Conservation (phyloP, 1,140 invertebrate species). For the Habropoda laboriosa region DNA sequence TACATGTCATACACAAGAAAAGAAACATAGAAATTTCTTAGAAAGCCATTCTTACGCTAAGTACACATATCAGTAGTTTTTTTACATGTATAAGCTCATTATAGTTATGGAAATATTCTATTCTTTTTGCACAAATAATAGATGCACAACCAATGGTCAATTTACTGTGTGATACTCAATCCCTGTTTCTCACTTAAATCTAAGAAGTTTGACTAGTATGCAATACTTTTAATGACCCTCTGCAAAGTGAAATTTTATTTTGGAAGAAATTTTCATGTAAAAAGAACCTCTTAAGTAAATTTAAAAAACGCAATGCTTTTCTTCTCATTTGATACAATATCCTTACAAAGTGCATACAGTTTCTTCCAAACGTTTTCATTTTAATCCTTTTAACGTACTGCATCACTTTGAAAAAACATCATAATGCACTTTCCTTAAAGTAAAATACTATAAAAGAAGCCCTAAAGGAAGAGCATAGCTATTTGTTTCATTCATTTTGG, state of each 20-base stretch:
- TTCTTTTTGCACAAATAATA: constrained; percentile 57
- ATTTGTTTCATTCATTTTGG: constrained; percentile 29
- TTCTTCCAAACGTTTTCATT: constrained; percentile 1
- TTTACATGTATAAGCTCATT: constrained; percentile 82
- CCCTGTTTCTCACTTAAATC: constrained; percentile 73
- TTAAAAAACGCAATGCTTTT: background rate
- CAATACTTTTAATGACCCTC: constrained; percentile 61
- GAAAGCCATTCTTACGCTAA: constrained; percentile 77
- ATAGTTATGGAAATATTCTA: constrained; percentile 78
- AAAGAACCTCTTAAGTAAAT: background rate
- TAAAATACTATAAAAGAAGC: constrained; percentile 39
- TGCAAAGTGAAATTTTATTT: constrained; percentile 28
- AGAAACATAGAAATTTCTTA: constrained; percentile 60
- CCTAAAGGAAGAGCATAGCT: constrained; percentile 32
- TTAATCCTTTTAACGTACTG: background rate
- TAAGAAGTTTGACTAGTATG: constrained; percentile 77
- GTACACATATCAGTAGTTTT: constrained; percentile 80
- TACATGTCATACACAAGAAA: constrained; percentile 47
- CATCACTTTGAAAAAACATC: background rate
- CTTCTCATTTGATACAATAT: background rate
- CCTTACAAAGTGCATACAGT: background rate
- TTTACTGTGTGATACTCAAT: constrained; percentile 72
- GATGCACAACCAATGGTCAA: constrained; percentile 62
- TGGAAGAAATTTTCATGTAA: constrained; percentile 35
- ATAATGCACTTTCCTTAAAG: background rate